Base-by-base conservation (phyloP, 2,113 vertebrate genomes). In the Tachuris rubrigastra region DNA sequence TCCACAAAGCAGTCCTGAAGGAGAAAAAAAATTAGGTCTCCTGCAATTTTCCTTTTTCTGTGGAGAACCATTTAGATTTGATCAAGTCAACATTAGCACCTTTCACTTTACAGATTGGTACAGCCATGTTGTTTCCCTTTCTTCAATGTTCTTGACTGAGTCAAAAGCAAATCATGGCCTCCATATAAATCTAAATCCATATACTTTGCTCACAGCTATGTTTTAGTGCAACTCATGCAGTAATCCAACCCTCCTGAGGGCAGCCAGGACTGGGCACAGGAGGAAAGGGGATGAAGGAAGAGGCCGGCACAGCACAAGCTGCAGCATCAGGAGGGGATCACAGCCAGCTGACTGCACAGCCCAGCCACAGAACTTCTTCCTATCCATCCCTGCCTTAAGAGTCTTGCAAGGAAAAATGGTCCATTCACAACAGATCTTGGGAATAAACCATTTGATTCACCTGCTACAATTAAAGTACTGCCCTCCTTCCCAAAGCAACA, bases 381-480 rank as follows among this genome's bases (percentile, higher is more conserved):
- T 18, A 3, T 10, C 21, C 19, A 42, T 5, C 23, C 50, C 39
- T 14, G 23, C 1, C 0, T 10, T 41, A 53, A 30, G 52, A 37
- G 22, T 0, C 20, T 6, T 39, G 50, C 31, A 58, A 66, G 49
- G 31, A 87, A 81, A 71, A 56, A 14, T 5, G 24, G 49, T 6
- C 37, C 4, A 12, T 4, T 27, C 44, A 19, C 24, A 66, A 10
- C 3, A 69, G 11, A 18, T 0, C 6, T 1, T 8, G 16, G 42
- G 20, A 53, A 52, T 4, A 35, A 78, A 27, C 14, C 33, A 23
- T 6, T 14, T 4, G 2, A 37, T 39, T 35, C 28, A 7, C 9
- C 5, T 0, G 7, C 6, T 65, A 10, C 35, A 33, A 8, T 31
- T 6, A 7, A 16, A 35, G 21, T 0, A 21, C 3, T 27, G 9